These are phyloP conservation scores for Platyura marginata DNA, from an alignment of 1,140 invertebrate genomes.

Conservation along the genomic window DNA sequence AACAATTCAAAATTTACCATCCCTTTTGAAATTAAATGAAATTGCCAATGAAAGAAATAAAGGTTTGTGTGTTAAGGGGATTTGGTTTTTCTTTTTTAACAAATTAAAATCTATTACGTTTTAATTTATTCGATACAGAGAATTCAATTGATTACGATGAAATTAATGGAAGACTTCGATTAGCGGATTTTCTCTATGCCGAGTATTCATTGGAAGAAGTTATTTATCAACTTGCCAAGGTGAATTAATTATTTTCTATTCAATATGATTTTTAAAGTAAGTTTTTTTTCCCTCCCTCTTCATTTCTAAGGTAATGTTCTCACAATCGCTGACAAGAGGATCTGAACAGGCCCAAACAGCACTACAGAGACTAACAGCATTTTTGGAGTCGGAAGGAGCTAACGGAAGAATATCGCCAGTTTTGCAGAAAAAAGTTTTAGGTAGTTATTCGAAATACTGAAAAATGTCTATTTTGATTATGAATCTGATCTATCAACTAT, in stretches of 20 bases:
- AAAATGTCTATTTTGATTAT: not conserved
- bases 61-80: not conserved
- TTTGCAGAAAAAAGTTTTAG: slow-evolving; percentile 52
- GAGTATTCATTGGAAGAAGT: slow-evolving; percentile 55
- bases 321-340: slow-evolving; percentile 41
- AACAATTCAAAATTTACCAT: slow-evolving; percentile 1
- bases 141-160: slow-evolving; percentile 24
- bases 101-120: not conserved
- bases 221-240: slow-evolving; percentile 54
- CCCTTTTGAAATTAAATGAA: not conserved
- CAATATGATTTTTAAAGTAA: too few relatives aligned
- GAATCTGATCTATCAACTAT: too few relatives aligned
- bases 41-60: slow-evolving; percentile 1
- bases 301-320: slow-evolving; percentile 39
- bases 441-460: slow-evolving; percentile 27
- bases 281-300: too few relatives aligned
- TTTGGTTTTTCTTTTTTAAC: too few relatives aligned
- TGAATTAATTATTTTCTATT: too few relatives aligned
- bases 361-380: slow-evolving; percentile 44
- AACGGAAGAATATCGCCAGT: slow-evolving; percentile 44
- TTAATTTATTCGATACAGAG: slow-evolving; percentile 7
- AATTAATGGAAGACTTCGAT: slow-evolving; percentile 28
- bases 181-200: slow-evolving; percentile 45
- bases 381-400: slow-evolving; percentile 48
- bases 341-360: slow-evolving; percentile 43